Percentiles rank a stretch among this genome's conserved stretches.
Conservation (phyloP, 2,113 vertebrate species). For the Indri indri region DNA sequence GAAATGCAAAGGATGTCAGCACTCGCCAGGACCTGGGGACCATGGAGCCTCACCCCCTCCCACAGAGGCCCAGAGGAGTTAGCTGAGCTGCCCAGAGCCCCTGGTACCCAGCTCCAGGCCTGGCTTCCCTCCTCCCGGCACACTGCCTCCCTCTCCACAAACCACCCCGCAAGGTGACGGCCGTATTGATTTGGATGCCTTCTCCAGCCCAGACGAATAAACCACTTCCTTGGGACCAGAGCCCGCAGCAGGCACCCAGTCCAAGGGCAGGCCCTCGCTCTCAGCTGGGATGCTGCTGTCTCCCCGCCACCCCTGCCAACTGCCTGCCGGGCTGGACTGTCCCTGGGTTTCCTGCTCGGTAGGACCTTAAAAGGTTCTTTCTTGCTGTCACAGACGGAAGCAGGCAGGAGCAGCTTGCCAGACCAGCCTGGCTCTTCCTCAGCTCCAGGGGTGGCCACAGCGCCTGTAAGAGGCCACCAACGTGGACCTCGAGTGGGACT, state of each 20-base stretch:
- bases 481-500: background rate
- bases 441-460: background rate
- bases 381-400: background rate
- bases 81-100: background rate
- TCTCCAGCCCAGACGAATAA: background rate
- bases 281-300: background rate
- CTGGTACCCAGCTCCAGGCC: background rate
- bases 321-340: fast-evolving
- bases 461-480: background rate
- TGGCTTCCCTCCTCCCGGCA: background rate
- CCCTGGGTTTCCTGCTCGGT: background rate
- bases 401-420: background rate
- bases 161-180: background rate
- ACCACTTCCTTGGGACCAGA: background rate
- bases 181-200: background rate
- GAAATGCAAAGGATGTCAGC: background rate
- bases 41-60: background rate
- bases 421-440: background rate
- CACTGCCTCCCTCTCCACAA: background rate
- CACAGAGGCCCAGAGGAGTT: background rate
- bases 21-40: fast-evolving
- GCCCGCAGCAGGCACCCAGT: fast-evolving
- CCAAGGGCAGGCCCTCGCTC: background rate
- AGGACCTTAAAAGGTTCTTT: background rate
- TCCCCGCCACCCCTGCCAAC: background rate